These are phyloP conservation scores for Coluber constrictor DNA, from an alignment of 2,797 vertebrate species.

Conservation along the genomic window DNA sequence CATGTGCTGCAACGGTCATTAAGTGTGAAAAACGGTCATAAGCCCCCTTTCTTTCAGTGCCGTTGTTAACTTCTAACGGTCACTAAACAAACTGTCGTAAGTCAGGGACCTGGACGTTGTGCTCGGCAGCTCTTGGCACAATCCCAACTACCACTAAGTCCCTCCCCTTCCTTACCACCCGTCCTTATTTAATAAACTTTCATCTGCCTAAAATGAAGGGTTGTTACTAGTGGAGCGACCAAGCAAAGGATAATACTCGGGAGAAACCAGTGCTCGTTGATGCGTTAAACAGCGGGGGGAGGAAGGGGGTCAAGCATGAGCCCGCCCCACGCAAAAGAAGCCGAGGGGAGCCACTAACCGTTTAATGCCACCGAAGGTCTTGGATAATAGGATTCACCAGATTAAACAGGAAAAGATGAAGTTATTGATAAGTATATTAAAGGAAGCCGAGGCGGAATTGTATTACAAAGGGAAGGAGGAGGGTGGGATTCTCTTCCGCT, in stretches of 20 bases:
- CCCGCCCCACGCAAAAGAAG: conserved; percentile 78
- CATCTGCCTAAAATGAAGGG: conserved; percentile 71
- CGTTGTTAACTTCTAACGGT: not conserved
- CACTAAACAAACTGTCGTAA: not conserved
- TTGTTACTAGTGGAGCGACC: conserved; percentile 75
- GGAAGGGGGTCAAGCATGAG: conserved; percentile 74
- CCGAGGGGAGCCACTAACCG: conserved; percentile 64
- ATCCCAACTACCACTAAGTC: conserved; percentile 20
- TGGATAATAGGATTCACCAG: conserved; percentile 70
- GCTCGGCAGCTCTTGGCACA: not conserved
- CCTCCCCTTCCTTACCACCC: conserved; percentile 58
- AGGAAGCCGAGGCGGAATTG: not conserved
- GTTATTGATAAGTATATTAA: conserved; percentile 50
- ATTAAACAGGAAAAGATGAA: conserved; percentile 63
- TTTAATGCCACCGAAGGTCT: conserved; percentile 66
- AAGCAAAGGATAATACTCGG: conserved; percentile 67
- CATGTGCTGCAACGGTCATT: not conserved
- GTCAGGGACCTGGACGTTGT: not conserved
- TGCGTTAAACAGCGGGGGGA: conserved; percentile 61
- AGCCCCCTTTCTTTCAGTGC: no score
- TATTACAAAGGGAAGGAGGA: conserved; percentile 26
- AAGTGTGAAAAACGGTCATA: no score
- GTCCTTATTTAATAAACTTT: conserved; percentile 76
- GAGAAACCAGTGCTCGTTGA: conserved; percentile 64
- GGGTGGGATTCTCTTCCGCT: conserved; percentile 21